A percentile compares a stretch with the other conserved stretches of the same genome.
Conservation (phyloP, 1,140 invertebrate species). For the Aricia agestis region DNA sequence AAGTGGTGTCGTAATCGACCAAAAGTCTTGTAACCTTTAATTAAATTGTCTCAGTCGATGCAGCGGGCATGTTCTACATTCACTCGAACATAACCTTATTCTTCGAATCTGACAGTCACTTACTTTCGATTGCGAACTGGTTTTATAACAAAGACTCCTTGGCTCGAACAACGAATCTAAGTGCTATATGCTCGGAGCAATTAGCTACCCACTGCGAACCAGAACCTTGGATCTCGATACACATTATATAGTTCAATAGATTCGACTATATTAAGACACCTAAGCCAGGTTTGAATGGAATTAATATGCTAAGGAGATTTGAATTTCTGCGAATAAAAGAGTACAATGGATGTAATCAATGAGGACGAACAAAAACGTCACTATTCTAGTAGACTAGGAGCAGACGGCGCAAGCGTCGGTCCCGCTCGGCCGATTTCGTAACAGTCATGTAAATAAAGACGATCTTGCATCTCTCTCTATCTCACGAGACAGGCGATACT, state of each 20-base stretch:
- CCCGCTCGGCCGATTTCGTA: conserved; percentile 38
- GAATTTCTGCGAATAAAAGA: background rate
- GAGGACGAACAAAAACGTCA: conserved; percentile 54
- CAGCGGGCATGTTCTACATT: conserved; percentile 47
- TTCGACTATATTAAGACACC: background rate
- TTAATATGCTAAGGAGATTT: background rate
- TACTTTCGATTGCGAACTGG: conserved; percentile 59
- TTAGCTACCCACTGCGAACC: conserved; percentile 12
- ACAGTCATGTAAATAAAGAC: conserved; percentile 31
- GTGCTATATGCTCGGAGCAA: conserved; percentile 4
- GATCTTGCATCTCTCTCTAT: conserved; percentile 37
- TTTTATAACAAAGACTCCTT: conserved; percentile 26
- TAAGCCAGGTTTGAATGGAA: background rate
- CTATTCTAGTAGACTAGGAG: conserved; percentile 32
- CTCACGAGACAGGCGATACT: conserved; percentile 41
- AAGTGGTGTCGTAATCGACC: conserved; percentile 8
- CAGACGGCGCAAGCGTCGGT: conserved; percentile 47
- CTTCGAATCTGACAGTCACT: conserved; percentile 52
- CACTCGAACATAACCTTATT: conserved; percentile 42
- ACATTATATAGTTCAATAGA: conserved; percentile 15
- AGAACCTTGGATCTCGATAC: conserved; percentile 23
- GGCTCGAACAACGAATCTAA: conserved; percentile 5
- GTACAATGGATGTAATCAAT: conserved; percentile 40
- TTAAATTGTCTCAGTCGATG: conserved; percentile 49
- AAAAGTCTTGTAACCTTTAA: conserved; percentile 43